Base-by-base conservation (phyloP, 2,888 invertebrate genomes). In the Oligia latruncula region DNA sequence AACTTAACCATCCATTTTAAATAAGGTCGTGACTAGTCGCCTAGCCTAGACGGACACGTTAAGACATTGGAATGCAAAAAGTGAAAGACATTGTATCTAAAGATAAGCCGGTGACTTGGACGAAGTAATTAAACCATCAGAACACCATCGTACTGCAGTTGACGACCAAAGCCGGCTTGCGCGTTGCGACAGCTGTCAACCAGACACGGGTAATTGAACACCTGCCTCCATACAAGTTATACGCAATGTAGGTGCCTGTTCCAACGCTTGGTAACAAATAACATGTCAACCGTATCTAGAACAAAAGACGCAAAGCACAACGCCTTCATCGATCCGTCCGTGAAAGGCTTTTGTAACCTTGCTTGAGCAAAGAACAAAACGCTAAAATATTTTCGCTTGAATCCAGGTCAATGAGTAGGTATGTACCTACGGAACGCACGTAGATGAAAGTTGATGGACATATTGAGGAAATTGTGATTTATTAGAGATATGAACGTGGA, bases 341-440 rank as follows among this genome's bases (percentile, higher is more conserved):
- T 93, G 93, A 94, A 94, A 94, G 93, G 93, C 90, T 84, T 85
- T 82, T 78, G 78, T 91, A 93, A 92, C 93, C 93, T 94, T 93
- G 92, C 88, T 81, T 78, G 58, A n/a, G 86, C 74, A 81, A 88
- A 93, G 92, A 93, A 91, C 89, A 92, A 92, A 93, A 91, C 88
- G 83, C 82, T 89, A 87, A 90, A 90, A 89, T 88, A 87, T 83
- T 90, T 87, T 85, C 74, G 81, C 82, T 80, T 73, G 89, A 88
- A 94, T 94, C 90, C 90, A 92, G 94, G 95, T 91, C 94, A 93
- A 91, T 91, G 91, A 92, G 89, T 92, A 90, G 77, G 84, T 90
- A 35, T 35, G 35, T 35, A 40, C 4, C 40, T 40, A 40, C 40
- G 46, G 74, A 71, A 81, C 83, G 68, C 78, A 87, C 79, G 81